phyloP scores from a whole-genome alignment of 1,140 invertebrate species.

The Sycophila sp. region DNA sequence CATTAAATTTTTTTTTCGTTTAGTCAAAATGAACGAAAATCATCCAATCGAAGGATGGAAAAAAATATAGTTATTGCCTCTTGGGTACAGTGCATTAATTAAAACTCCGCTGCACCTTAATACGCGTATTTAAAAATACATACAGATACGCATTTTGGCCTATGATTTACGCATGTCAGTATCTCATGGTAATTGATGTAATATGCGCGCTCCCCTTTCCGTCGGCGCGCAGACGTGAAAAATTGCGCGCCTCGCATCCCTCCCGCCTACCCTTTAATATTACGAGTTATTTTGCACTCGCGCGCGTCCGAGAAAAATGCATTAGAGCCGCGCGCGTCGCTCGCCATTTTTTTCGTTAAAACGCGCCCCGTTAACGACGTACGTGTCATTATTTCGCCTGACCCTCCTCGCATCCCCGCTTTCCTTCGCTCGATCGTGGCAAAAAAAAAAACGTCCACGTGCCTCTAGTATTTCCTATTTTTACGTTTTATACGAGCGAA shows the following conservation, averaged over 20 bases:
- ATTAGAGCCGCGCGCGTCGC: too few species aligned
- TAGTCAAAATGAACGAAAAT: too few species aligned
- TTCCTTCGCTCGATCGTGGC: neutral
- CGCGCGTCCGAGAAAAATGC: too few species aligned
- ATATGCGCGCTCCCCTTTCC: neutral
- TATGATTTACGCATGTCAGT: constrained; percentile 18
- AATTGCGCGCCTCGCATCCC: neutral
- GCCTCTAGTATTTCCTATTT: neutral
- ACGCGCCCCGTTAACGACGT: neutral
- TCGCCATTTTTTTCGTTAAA: neutral
- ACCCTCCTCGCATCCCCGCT: neutral
- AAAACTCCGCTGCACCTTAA: too few species aligned
- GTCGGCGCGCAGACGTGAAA: constrained; percentile 4
- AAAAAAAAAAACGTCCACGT: neutral
- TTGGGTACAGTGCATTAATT: neutral
- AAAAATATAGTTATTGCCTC: neutral
- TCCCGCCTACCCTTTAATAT: neutral
- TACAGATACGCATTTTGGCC: neutral
- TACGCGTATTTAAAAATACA: neutral
- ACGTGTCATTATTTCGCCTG: neutral
- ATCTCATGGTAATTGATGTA: constrained; percentile 15
- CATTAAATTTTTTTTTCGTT: too few species aligned
- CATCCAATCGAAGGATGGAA: too few species aligned
- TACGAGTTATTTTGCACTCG: constrained; percentile 10
- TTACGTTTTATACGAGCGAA: constrained; percentile 16